phyloP scores from a whole-genome alignment of 2,888 invertebrate genomes.

The Sarcophaga subvicina region DNA sequence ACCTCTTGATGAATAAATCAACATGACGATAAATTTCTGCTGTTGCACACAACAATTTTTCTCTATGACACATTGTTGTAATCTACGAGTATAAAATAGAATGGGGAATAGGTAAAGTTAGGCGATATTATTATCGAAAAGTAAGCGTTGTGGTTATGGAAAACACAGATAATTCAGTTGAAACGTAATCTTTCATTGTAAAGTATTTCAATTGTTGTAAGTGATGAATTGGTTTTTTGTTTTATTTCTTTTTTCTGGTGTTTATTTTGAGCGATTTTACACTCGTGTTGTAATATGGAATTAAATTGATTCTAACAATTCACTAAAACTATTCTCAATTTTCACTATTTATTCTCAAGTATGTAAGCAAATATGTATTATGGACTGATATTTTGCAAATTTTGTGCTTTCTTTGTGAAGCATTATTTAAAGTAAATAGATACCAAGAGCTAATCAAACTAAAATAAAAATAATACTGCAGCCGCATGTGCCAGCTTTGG shows the following conservation, averaged over 20 bases:
- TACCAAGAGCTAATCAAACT: no score
- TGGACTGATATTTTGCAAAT: no score
- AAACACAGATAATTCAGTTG: not conserved
- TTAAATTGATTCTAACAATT: no score
- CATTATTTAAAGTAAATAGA: no score
- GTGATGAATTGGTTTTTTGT: not conserved
- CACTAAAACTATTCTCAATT: no score
- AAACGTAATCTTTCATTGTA: not conserved
- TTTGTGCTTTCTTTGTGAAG: no score
- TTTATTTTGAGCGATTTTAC: not conserved
- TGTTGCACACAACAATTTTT: conserved; percentile 25
- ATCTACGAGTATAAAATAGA: not conserved
- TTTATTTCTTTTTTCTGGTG: not conserved
- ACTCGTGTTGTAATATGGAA: no score
- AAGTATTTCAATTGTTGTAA: not conserved
- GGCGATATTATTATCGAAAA: not conserved
- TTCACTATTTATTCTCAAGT: no score
- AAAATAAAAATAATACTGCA: no score
- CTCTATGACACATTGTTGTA: not conserved
- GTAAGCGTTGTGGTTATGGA: not conserved
- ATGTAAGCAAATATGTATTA: no score
- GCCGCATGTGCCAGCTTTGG: no score
- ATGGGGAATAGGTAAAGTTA: not conserved
- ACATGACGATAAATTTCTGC: conserved; percentile 66
- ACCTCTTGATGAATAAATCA: conserved; percentile 80